Evolutionary conservation across 2,797 vertebrate species (phyloP).

Genomic region (Sebastes diaconus): DNA sequence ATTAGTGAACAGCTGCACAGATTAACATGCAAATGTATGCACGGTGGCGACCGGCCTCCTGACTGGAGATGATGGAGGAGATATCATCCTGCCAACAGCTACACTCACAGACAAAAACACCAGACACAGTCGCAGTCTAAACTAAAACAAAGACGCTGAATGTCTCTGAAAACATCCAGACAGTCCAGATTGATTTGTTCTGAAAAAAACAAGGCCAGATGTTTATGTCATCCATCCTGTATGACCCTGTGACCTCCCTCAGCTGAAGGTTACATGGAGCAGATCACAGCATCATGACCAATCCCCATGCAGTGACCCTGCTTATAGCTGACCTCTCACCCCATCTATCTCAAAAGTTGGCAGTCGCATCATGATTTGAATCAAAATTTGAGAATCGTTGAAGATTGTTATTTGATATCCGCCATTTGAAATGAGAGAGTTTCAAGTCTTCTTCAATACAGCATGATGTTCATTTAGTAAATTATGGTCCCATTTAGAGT

Average conservation of each 20-base stretch:
- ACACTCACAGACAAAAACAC: not conserved
- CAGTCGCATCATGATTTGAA: not conserved
- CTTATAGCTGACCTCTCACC: not conserved
- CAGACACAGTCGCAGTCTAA: not conserved
- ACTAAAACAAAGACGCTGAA: not conserved
- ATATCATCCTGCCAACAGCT: not conserved
- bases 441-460: no score
- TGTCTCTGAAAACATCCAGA: not conserved
- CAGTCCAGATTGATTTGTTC: not conserved
- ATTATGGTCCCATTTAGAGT: no score
- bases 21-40: constrained; percentile 62
- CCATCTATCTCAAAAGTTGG: not conserved
- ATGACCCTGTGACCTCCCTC: not conserved
- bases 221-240: not conserved
- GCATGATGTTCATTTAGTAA: no score
- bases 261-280: not conserved
- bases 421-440: not conserved
- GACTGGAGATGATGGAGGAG: constrained; percentile 19
- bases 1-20: constrained; percentile 58
- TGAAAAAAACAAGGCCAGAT: not conserved
- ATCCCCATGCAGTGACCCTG: not conserved
- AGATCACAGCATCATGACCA: not conserved
- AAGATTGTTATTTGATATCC: not conserved
- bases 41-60: not conserved
- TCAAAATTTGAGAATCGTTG: not conserved